Conservation (phyloP, 1,140 invertebrate genomes). For the Drosophila bocki region DNA sequence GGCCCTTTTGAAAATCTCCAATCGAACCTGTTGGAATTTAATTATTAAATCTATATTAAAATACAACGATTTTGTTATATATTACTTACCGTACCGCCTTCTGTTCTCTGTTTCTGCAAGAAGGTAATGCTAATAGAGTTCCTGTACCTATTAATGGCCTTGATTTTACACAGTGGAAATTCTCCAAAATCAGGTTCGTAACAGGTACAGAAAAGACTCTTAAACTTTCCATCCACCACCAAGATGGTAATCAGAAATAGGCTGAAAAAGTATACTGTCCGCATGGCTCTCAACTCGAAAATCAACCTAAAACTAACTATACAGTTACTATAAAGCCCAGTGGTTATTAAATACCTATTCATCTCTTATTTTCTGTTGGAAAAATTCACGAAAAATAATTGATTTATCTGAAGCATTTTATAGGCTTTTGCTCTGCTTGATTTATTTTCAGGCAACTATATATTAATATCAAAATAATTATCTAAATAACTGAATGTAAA, state of each 20-base stretch:
- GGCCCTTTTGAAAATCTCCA: constrained; percentile 16
- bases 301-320: background rate
- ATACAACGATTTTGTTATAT: background rate
- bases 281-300: background rate
- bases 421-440: background rate
- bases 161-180: constrained; percentile 21
- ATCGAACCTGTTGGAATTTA: constrained; percentile 8
- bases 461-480: background rate
- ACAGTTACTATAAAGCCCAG: background rate
- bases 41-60: background rate
- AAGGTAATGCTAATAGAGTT: constrained; percentile 24
- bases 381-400: background rate
- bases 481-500: background rate
- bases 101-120: background rate
- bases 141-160: constrained; percentile 23
- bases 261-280: background rate
- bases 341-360: background rate
- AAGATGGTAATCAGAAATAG: background rate
- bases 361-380: background rate
- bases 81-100: background rate
- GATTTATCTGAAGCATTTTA: background rate
- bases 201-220: constrained; percentile 15
- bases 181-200: background rate
- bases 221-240: constrained; percentile 20
- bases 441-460: background rate